A percentile compares a stretch with the other conserved stretches of the same genome.
These are phyloP conservation scores for Beris morrisii DNA, from an alignment of 2,888 invertebrate species.

Conservation along the genomic window DNA sequence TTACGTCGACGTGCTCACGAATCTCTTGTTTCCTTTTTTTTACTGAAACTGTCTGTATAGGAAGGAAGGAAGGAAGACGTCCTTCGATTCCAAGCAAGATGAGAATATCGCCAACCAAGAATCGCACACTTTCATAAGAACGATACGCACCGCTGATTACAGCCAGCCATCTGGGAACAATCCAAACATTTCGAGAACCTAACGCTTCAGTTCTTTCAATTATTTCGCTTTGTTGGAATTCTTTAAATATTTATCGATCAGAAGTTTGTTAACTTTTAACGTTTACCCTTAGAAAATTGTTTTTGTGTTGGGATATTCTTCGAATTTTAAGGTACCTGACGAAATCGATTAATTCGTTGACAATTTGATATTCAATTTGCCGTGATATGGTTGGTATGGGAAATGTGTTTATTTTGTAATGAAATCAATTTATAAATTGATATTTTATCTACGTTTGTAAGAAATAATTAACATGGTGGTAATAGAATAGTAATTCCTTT, in stretches of 20 bases:
- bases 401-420: no score
- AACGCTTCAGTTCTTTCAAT: constrained; percentile 57
- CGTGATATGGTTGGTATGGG: not conserved
- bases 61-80: not conserved
- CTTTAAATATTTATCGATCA: constrained; percentile 58
- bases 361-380: constrained; percentile 11
- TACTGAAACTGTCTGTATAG: not conserved
- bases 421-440: no score
- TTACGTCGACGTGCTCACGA: not conserved
- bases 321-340: no score
- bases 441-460: no score
- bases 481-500: no score
- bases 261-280: constrained; percentile 52
- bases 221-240: constrained; percentile 55
- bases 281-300: constrained; percentile 6
- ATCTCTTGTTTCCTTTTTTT: not conserved
- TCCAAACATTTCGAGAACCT: constrained; percentile 41
- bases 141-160: constrained; percentile 40
- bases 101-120: constrained; percentile 15
- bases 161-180: constrained; percentile 41
- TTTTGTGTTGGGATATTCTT: not conserved
- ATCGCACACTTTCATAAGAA: constrained; percentile 31
- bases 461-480: no score
- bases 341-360: constrained; percentile 18
- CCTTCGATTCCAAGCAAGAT: not conserved